These are phyloP conservation scores for Drosophila malerkotliana DNA, from an alignment of 1,140 invertebrate species.

Conservation along the genomic window DNA sequence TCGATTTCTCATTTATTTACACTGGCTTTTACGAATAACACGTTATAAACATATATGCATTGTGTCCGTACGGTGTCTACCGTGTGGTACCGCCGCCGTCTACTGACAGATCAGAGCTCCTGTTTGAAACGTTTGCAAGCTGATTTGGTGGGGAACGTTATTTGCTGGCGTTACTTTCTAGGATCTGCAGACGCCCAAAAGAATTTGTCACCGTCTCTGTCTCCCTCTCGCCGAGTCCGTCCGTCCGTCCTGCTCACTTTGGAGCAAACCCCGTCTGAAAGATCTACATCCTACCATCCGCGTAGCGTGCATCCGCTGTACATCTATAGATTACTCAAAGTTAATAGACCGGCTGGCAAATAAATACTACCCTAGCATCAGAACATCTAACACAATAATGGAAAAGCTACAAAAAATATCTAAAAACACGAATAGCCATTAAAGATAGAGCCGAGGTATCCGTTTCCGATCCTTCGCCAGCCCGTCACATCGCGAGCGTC, in stretches of 20 bases:
- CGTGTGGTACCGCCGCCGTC: neutral
- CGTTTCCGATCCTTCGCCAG: neutral
- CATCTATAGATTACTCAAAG: neutral
- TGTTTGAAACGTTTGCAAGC: neutral
- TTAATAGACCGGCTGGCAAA: neutral
- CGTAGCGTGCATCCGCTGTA: too few relatives aligned
- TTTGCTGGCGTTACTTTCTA: too few relatives aligned
- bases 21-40: conserved; percentile 19
- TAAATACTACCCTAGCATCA: conserved; percentile 2
- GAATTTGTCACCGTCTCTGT: too few relatives aligned
- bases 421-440: neutral
- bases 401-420: neutral
- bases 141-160: conserved; percentile 6
- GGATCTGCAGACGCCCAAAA: too few relatives aligned
- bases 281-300: neutral
- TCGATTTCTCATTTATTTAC: conserved; percentile 7
- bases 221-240: neutral
- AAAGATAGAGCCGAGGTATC: neutral
- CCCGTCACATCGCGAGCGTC: conserved; percentile 89
- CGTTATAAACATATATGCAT: neutral
- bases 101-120: conserved; percentile 9
- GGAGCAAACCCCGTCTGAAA: neutral
- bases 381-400: neutral
- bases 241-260: neutral
- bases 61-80: too few relatives aligned